Evolutionary conservation across 2,797 vertebrate species (phyloP).

Genomic region (Xiphophorus birchmanni): DNA sequence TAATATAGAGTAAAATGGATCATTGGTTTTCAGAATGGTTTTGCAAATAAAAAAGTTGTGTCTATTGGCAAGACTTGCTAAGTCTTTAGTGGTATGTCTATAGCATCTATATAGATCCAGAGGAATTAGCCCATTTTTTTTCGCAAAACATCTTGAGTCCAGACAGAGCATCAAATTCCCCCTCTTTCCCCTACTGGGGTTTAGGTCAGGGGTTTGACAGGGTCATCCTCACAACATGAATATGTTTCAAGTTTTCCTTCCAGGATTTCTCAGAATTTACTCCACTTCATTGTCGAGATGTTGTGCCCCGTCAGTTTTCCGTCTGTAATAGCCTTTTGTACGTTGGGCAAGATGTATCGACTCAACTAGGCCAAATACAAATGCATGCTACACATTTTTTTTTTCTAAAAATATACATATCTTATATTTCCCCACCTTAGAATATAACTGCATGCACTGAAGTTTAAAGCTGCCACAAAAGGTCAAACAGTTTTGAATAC

Average conservation of each 20-base stretch:
- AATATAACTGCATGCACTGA: not conserved
- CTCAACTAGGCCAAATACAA: not conserved
- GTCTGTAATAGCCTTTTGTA: not conserved
- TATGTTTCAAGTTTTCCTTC: not conserved
- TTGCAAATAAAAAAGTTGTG: not conserved
- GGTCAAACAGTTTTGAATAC: not conserved
- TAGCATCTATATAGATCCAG: not conserved
- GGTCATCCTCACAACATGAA: not conserved
- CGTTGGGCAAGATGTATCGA: not conserved
- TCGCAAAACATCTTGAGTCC: not conserved
- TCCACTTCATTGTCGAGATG: not conserved
- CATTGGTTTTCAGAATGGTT: not conserved
- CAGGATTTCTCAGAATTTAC: not conserved
- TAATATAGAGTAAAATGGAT: not conserved
- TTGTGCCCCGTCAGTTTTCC: not conserved
- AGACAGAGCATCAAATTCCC: not conserved
- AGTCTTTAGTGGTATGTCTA: not conserved
- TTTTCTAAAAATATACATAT: not conserved
- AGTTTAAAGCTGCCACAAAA: not conserved
- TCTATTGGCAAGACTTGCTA: not conserved
- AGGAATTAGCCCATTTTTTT: not conserved
- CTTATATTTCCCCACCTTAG: not conserved
- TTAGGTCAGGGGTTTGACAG: not conserved
- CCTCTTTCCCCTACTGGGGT: not conserved
- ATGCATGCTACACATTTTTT: not conserved